Percentiles rank a stretch among this genome's conserved stretches.
Evolutionary conservation across 1,140 invertebrate species (phyloP).

Genomic region (Drosophila baimaii): DNA sequence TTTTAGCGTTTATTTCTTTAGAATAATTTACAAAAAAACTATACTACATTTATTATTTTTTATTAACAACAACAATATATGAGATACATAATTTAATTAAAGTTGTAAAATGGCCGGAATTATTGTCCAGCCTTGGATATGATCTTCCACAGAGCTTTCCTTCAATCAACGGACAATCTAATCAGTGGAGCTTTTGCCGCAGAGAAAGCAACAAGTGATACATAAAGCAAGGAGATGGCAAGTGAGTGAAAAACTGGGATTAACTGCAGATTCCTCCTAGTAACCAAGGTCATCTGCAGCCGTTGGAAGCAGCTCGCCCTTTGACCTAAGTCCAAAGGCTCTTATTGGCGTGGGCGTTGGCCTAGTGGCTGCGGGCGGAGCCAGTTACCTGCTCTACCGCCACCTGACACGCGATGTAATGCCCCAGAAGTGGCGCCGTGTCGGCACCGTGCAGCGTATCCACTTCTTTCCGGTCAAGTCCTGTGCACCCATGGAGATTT

Average conservation of each 20-base stretch:
- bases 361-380: constrained; percentile 52
- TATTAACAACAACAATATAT: too few relatives aligned
- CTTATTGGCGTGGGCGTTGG: constrained; percentile 64
- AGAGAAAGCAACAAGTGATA: constrained; percentile 41
- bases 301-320: constrained; percentile 20
- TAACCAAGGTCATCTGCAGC: constrained; percentile 2
- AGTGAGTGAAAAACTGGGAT: constrained; percentile 16
- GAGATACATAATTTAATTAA: background rate
- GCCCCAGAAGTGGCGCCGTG: constrained; percentile 78
- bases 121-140: constrained; percentile 11
- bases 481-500: constrained; percentile 80
- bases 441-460: constrained; percentile 85
- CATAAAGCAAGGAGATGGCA: constrained; percentile 37
- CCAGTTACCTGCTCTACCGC: constrained; percentile 67
- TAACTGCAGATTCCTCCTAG: too few relatives aligned
- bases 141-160: constrained; percentile 40
- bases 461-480: constrained; percentile 86
- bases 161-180: constrained; percentile 6
- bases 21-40: background rate
- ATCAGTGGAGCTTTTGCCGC: constrained; percentile 47
- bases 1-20: background rate
- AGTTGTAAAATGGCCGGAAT: background rate
- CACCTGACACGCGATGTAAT: constrained; percentile 64
- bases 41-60: background rate
- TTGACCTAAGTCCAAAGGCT: constrained; percentile 41